Base-by-base conservation (phyloP, 2,888 invertebrate genomes). In the Harpagoxenus sublaevis region DNA sequence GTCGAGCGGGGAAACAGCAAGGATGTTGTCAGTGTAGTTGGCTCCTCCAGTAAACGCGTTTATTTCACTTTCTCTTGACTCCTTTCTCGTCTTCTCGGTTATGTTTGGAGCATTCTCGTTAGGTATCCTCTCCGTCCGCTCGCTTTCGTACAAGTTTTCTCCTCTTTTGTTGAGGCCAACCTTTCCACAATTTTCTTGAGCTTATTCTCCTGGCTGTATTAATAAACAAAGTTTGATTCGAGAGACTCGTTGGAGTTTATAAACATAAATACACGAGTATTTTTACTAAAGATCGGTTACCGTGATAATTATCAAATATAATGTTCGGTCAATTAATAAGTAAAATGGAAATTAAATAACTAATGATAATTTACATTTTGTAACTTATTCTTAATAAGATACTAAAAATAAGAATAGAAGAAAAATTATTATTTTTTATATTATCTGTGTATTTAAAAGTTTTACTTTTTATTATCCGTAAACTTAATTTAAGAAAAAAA, bases 1-100 rank as follows among this genome's bases (percentile, higher is more conserved):
- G 78, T 70, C 48, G 39, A 57, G 63, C 68, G 23, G 12, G 57
- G 18, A 81, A 85, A 87, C 88, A 84, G 86, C 87, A 66, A 84
- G 71, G 15, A 83, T 39, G 84, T 65, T 79, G 66, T 63, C 68
- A 60, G 51, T 74, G 87, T 83, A 87, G 84, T 87, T 87, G 79
- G 81, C 87, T 88, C 81, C 87, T 77, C 51, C 85, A 83, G 77
- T 77, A 83, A 4, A 66, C 65, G 57, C 23, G 28, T 83, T 83
- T 82, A 68, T 66, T 74, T 75, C 82, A 79, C 63, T 74, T 70
- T 66, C 60, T 83, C 68, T 53, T 55, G 8, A 12, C 60, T 74
- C 82, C 39, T 68, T 57, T n/a, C 48, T n/a, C 55, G 53, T 81
- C 45, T 65, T 82, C 35, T 73, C 48, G n/a, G 55, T 74, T 65